phyloP scores from a whole-genome alignment of 2,888 invertebrate species.

The Cephus spinipes region DNA sequence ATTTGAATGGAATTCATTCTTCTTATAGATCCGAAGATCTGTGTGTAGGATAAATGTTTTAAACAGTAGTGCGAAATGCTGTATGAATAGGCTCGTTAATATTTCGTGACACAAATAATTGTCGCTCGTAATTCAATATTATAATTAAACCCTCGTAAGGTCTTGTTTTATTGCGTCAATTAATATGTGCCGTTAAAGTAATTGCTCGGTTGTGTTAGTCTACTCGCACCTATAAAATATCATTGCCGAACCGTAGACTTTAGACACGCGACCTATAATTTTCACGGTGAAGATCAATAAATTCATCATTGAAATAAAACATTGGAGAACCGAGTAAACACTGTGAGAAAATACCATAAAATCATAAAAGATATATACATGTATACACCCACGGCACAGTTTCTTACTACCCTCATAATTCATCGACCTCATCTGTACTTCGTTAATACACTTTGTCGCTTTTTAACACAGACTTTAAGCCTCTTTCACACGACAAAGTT shows the following conservation, averaged over 20 bases:
- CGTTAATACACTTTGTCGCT: constrained; percentile 19
- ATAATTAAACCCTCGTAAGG: constrained; percentile 60
- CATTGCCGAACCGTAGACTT: constrained; percentile 23
- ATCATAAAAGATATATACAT: too few species aligned
- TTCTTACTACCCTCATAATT: constrained; percentile 7
- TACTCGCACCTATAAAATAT: constrained; percentile 39
- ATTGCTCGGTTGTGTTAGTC: constrained; percentile 40
- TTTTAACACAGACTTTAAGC: constrained; percentile 15
- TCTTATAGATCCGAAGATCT: too few species aligned
- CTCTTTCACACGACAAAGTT: constrained; percentile 13
- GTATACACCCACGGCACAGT: too few species aligned
- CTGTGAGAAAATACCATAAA: too few species aligned
- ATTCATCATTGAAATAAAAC: too few species aligned
- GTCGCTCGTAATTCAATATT: constrained; percentile 62
- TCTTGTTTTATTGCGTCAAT: constrained; percentile 55
- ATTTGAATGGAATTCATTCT: too few species aligned
- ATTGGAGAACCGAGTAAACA: too few species aligned
- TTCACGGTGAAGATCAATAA: constrained; percentile 3
- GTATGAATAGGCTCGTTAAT: constrained; percentile 33
- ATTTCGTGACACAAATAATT: constrained; percentile 56
- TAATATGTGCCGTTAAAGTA: constrained; percentile 60
- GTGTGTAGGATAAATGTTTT: too few species aligned
- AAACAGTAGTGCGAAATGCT: too few species aligned
- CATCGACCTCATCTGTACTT: constrained; percentile 24
- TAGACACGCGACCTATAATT: constrained; percentile 36